A percentile compares a stretch with the other conserved stretches of the same genome.
Conservation (phyloP, 2,888 invertebrate genomes). For the Andrena camellia region DNA sequence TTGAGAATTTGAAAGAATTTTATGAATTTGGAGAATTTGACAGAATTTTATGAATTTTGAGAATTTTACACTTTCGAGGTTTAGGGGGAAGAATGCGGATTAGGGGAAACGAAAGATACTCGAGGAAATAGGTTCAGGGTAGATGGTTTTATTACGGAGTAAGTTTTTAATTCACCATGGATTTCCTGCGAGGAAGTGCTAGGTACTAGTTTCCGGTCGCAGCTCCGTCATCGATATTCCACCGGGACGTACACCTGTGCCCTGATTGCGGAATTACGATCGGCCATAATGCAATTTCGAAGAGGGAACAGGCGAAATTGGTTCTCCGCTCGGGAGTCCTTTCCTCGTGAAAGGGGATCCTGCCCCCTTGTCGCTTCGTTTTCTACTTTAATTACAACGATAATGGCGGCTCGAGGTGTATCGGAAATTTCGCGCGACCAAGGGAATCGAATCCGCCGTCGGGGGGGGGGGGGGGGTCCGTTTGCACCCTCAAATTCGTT, state of each 20-base stretch:
- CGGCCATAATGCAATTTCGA: slow-evolving; percentile 75
- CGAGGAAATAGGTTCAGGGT: too few relatives aligned
- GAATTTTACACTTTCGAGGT: too few relatives aligned
- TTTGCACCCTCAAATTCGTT: slow-evolving; percentile 2
- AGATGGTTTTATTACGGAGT: neutral
- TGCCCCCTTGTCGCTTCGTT: slow-evolving; percentile 20
- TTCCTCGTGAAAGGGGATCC: slow-evolving; percentile 13
- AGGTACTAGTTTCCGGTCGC: slow-evolving; percentile 44
- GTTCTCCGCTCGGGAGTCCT: slow-evolving; percentile 50
- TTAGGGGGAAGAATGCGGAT: too few relatives aligned
- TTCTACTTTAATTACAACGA: slow-evolving; percentile 60
- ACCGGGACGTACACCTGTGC: slow-evolving; percentile 76
- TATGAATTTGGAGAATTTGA: too few relatives aligned
- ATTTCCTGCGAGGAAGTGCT: neutral
- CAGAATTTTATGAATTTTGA: too few relatives aligned
- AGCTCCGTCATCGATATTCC: slow-evolving; percentile 71
- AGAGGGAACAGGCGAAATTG: slow-evolving; percentile 67
- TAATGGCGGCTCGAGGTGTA: slow-evolving; percentile 17
- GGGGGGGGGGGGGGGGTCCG: neutral
- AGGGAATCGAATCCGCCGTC: neutral
- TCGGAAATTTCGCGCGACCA: slow-evolving; percentile 4
- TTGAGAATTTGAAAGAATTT: too few relatives aligned
- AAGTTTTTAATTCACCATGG: neutral
- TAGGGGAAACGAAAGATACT: neutral
- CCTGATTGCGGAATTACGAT: slow-evolving; percentile 80